phyloP scores from a whole-genome alignment of 2,888 invertebrate species.

The Margaritifera margaritifera region DNA sequence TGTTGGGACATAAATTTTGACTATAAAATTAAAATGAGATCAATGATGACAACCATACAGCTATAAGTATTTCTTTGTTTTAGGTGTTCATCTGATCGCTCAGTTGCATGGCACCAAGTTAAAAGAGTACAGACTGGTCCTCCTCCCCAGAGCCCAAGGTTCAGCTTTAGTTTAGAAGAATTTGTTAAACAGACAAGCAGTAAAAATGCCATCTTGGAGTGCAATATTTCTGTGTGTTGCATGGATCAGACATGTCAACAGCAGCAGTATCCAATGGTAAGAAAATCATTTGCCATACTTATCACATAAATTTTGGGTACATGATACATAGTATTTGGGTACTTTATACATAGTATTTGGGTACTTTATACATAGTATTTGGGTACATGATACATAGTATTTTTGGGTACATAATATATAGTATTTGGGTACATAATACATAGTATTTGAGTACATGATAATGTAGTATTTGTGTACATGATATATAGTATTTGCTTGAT shows the following conservation, averaged over 20 bases:
- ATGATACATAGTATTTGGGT: too few relatives aligned
- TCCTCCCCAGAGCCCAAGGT: conserved; percentile 49
- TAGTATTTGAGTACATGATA: too few relatives aligned
- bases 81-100: conserved; percentile 61
- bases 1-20: too few relatives aligned
- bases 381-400: too few relatives aligned
- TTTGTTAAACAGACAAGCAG: conserved; percentile 36
- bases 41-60: too few relatives aligned
- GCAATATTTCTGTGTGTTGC: conserved; percentile 68
- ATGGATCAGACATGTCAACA: conserved; percentile 37
- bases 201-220: conserved; percentile 62
- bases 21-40: too few relatives aligned
- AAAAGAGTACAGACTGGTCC: conserved; percentile 19
- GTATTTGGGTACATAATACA: too few relatives aligned
- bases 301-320: background rate
- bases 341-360: too few relatives aligned
- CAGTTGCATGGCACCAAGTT: conserved; percentile 42
- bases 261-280: conserved; percentile 19
- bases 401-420: too few relatives aligned
- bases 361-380: too few relatives aligned
- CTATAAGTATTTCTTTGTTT: background rate
- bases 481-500: too few relatives aligned
- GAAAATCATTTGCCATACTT: conserved; percentile 1
- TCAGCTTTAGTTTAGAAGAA: conserved; percentile 63
- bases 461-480: too few relatives aligned